Conservation (phyloP, 2,113 vertebrate genomes). For the Scatophagus argus region DNA sequence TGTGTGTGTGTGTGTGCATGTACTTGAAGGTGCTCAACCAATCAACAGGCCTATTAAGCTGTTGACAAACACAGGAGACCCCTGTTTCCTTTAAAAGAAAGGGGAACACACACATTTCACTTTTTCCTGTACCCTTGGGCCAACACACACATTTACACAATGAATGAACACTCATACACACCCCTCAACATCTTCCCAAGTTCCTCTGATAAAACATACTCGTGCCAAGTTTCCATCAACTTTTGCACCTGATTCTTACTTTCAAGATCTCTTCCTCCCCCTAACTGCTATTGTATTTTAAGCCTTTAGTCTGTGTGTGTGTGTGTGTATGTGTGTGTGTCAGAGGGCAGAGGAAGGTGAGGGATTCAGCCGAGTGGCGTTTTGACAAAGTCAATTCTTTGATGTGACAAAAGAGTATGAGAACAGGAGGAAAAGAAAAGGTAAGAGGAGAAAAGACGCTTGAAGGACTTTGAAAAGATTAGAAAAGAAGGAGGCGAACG, state of each 20-base stretch:
- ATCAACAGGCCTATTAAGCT: conserved; percentile 37
- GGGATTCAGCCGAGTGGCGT: conserved; percentile 27
- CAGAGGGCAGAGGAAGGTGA: conserved; percentile 44
- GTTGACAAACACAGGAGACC: conserved; percentile 56
- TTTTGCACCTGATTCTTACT: background rate
- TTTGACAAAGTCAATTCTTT: conserved; percentile 52
- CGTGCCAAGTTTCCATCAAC: background rate
- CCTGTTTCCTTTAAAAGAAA: conserved; percentile 36
- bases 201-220: background rate
- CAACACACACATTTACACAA: background rate
- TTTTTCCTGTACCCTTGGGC: background rate
- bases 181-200: background rate
- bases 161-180: background rate
- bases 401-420: conserved; percentile 61
- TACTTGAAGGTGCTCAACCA: conserved; percentile 41
- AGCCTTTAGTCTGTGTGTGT: conserved; percentile 1
- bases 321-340: conserved; percentile 18
- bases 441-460: conserved; percentile 25
- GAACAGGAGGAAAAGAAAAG: conserved; percentile 35
- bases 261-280: background rate
- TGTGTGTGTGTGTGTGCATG: background rate
- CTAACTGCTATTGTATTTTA: conserved; percentile 1
- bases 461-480: conserved; percentile 52
- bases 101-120: background rate
- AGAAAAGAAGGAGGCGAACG: conserved; percentile 36